Conservation (phyloP, 2,888 invertebrate species). For the Phymatocera aterrima region DNA sequence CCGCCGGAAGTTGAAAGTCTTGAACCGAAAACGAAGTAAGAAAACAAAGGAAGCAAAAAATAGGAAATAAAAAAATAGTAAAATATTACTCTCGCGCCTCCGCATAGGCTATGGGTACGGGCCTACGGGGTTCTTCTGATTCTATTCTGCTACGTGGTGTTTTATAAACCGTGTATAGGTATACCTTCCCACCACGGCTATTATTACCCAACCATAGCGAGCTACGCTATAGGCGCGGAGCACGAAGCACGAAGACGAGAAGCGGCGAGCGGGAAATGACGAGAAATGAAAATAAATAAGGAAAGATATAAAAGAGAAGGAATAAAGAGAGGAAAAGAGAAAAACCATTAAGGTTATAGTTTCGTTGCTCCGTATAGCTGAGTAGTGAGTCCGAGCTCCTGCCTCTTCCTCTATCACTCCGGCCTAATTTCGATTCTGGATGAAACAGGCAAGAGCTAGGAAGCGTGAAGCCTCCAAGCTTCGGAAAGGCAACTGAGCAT, state of each 20-base stretch:
- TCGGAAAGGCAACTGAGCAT: too few relatives aligned
- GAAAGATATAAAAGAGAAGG: neutral
- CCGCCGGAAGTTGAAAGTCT: neutral
- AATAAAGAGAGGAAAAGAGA: neutral
- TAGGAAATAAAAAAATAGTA: neutral
- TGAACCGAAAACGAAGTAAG: neutral
- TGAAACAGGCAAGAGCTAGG: too few relatives aligned
- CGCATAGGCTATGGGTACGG: neutral
- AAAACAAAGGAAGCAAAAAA: neutral
- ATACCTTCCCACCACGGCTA: neutral
- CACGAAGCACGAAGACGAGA: neutral
- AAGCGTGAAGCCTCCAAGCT: neutral
- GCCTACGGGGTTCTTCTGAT: neutral
- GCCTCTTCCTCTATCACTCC: too few relatives aligned
- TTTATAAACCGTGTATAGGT: neutral
- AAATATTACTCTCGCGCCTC: neutral
- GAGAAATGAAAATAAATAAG: neutral
- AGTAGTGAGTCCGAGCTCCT: too few relatives aligned
- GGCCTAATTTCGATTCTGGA: too few relatives aligned
- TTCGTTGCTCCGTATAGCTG: neutral
- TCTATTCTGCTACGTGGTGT: neutral
- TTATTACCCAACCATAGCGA: conserved; percentile 2
- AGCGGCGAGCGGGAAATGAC: neutral
- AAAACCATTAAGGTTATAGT: neutral
- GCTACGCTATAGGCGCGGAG: too few relatives aligned